These are phyloP conservation scores for Leucozona laternaria DNA, from an alignment of 2,888 invertebrate species.

Conservation along the genomic window DNA sequence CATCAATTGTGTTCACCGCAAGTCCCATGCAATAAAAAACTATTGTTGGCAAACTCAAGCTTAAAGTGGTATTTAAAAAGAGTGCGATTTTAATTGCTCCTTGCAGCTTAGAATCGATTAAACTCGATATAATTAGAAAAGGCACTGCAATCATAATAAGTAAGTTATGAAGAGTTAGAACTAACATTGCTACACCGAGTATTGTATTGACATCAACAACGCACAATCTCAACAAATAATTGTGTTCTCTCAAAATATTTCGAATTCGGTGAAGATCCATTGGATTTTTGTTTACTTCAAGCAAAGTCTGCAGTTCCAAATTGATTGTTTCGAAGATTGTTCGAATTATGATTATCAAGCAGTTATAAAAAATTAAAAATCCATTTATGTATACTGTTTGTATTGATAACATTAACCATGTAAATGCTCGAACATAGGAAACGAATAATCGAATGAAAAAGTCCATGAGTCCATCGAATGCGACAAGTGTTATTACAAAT, in stretches of 20 bases:
- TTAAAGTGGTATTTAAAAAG: not conserved
- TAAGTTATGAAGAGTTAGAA: not conserved
- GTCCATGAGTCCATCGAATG: not conserved
- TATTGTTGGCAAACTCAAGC: not conserved
- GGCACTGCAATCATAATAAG: not conserved
- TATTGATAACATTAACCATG: not conserved
- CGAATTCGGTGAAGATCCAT: not conserved
- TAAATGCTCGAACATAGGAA: not conserved
- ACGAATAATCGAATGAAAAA: not conserved
- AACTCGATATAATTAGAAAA: not conserved
- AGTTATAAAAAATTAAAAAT: not conserved
- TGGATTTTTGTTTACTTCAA: not conserved
- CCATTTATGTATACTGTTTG: not conserved
- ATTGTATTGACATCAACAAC: not conserved
- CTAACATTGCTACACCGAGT: not conserved
- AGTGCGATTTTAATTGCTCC: not conserved
- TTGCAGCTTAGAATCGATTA: not conserved
- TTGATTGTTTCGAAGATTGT: not conserved
- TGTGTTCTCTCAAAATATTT: not conserved
- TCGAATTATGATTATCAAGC: conserved; percentile 7
- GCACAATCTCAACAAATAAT: not conserved
- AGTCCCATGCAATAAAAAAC: not conserved
- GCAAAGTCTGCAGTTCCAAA: not conserved
- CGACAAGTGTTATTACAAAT: not conserved
- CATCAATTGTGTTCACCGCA: not conserved